These are phyloP conservation scores for Percopsis transmontana DNA, from an alignment of 2,113 vertebrate genomes.

Conservation along the genomic window DNA sequence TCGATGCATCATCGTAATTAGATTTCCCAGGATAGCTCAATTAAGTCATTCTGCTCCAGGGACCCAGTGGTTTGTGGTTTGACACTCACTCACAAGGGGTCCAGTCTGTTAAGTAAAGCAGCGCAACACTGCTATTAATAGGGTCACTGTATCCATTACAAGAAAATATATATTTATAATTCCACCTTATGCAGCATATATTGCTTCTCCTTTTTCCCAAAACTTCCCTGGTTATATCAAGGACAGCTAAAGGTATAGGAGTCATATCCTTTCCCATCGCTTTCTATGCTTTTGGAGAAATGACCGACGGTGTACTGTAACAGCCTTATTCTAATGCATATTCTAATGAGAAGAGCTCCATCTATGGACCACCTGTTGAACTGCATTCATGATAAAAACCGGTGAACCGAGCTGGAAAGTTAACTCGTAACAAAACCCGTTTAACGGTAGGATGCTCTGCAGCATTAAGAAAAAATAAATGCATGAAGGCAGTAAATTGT, in stretches of 20 bases:
- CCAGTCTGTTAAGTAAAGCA: constrained; percentile 73
- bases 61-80: constrained; percentile 71
- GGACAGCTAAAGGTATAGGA: constrained; percentile 49
- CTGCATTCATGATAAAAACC: constrained; percentile 62
- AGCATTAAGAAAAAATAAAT: constrained; percentile 18
- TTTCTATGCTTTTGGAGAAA: constrained; percentile 40
- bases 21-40: constrained; percentile 79
- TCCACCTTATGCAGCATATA: constrained; percentile 4
- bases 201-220: neutral
- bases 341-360: constrained; percentile 84
- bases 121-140: constrained; percentile 57
- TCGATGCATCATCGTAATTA: constrained; percentile 80
- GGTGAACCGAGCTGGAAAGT: constrained; percentile 6
- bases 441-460: neutral
- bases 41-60: constrained; percentile 75
- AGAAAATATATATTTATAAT: constrained; percentile 11
- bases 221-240: constrained; percentile 24
- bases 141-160: constrained; percentile 40
- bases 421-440: constrained; percentile 4
- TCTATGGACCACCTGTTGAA: constrained; percentile 84
- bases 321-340: constrained; percentile 55
- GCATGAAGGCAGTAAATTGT: constrained; percentile 34
- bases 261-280: constrained; percentile 30
- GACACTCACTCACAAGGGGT: constrained; percentile 71
- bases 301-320: constrained; percentile 50